Evolutionary conservation across 2,888 invertebrate genomes (phyloP).

Genomic region (Papilio elwesi): DNA sequence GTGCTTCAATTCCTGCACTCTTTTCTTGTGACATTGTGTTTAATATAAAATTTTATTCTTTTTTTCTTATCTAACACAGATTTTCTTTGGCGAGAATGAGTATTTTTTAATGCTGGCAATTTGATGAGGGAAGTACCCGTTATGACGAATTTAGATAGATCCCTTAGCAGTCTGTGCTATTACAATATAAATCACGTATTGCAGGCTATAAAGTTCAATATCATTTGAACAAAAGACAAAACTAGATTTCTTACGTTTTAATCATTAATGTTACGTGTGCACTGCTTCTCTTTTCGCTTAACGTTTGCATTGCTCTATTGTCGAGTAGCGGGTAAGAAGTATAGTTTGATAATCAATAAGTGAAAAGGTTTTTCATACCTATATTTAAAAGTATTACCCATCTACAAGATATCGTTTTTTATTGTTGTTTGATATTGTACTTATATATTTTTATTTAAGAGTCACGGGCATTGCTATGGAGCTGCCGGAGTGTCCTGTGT

Average conservation of each 20-base stretch:
- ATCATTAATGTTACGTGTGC: neutral
- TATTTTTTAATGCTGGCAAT: neutral
- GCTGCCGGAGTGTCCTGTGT: constrained; percentile 75
- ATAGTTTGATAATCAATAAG: neutral
- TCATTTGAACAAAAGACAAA: constrained; percentile 1
- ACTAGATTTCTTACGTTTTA: too few species aligned
- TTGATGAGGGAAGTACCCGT: neutral
- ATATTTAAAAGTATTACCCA: neutral
- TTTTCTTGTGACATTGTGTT: too few species aligned
- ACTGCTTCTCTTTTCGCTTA: neutral
- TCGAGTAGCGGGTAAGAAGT: constrained; percentile 44
- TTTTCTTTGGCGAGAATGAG: too few species aligned
- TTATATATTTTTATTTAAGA: constrained; percentile 24
- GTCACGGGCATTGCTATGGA: constrained; percentile 50
- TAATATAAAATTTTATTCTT: too few species aligned
- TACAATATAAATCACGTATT: neutral
- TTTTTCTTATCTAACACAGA: too few species aligned
- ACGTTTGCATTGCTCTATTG: neutral
- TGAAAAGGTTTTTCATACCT: neutral
- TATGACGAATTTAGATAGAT: too few species aligned
- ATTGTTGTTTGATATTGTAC: neutral
- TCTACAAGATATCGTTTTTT: neutral
- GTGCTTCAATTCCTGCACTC: too few species aligned
- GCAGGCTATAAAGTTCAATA: constrained; percentile 1
- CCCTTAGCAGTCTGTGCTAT: too few species aligned